Conservation (phyloP, 2,113 vertebrate genomes). For the Cettia cetti region DNA sequence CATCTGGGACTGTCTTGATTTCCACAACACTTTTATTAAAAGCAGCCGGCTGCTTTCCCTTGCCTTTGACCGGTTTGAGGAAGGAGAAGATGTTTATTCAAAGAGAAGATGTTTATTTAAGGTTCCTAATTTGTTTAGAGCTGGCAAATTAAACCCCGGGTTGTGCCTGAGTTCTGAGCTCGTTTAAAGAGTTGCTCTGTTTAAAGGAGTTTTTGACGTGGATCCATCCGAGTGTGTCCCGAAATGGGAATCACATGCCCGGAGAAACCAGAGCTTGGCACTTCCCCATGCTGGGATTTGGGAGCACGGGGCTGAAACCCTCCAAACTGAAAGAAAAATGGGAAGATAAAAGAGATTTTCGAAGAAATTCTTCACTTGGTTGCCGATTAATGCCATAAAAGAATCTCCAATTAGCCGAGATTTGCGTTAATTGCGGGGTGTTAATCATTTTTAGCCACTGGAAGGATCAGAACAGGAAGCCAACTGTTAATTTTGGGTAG, state of each 20-base stretch:
- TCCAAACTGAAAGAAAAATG: neutral
- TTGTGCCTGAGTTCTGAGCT: neutral
- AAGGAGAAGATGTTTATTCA: neutral
- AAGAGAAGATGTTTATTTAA: slow-evolving; percentile 52
- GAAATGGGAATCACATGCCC: slow-evolving; percentile 45
- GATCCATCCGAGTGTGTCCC: neutral
- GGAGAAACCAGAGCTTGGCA: slow-evolving; percentile 2
- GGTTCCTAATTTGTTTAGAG: slow-evolving; percentile 40
- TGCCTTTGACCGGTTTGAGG: neutral
- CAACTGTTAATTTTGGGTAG: neutral
- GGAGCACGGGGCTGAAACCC: neutral
- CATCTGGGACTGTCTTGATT: slow-evolving; percentile 56
- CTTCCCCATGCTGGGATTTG: neutral
- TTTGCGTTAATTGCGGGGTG: neutral
- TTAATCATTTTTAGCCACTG: neutral
- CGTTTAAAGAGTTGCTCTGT: neutral
- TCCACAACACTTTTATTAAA: slow-evolving; percentile 70
- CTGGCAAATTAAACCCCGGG: neutral
- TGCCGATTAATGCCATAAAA: neutral
- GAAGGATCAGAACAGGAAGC: neutral
- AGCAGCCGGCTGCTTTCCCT: slow-evolving; percentile 60
- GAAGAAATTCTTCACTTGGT: neutral
- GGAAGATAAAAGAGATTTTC: neutral
- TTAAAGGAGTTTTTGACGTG: neutral
- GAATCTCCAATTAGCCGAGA: neutral